Percentiles rank a stretch among this genome's conserved stretches.
These are phyloP conservation scores for Athalia circularis DNA, from an alignment of 2,888 invertebrate species.

Conservation along the genomic window DNA sequence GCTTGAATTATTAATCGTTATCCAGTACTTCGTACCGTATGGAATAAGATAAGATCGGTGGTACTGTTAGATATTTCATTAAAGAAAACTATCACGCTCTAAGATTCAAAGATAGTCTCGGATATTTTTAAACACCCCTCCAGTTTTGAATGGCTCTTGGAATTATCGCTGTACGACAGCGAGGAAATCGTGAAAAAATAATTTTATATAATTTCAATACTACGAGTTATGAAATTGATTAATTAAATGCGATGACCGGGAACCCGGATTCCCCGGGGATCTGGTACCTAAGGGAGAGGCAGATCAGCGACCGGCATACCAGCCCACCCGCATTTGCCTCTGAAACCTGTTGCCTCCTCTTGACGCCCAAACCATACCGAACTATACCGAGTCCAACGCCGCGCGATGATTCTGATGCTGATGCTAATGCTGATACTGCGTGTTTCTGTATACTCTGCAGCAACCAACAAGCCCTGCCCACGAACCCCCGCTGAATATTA, in stretches of 20 bases:
- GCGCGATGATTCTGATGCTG: not conserved
- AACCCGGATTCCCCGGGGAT: conserved; percentile 34
- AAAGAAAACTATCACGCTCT: conserved; percentile 33
- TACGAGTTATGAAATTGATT: conserved; percentile 18
- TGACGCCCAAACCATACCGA: conserved; percentile 60
- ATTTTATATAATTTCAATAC: not conserved
- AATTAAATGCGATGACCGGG: conserved; percentile 35
- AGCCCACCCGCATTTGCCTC: conserved; percentile 56
- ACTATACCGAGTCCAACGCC: conserved; percentile 26
- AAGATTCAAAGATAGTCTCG: conserved; percentile 18
- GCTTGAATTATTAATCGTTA: conserved; percentile 38
- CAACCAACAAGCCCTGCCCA: not conserved
- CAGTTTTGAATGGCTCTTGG: too few relatives aligned
- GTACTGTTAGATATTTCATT: not conserved
- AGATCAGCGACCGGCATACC: conserved; percentile 51
- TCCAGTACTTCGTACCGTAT: not conserved
- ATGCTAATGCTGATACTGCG: not conserved
- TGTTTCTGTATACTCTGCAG: conserved; percentile 4
- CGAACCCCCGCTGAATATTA: conserved; percentile 44
- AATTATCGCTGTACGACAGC: too few relatives aligned
- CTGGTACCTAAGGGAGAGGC: conserved; percentile 26
- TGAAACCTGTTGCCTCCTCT: conserved; percentile 56
- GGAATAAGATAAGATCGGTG: conserved; percentile 3
- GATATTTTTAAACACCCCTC: too few relatives aligned
- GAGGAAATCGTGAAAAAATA: too few relatives aligned